Conservation (phyloP, 2,797 vertebrate species). For the Fratercula arctica region DNA sequence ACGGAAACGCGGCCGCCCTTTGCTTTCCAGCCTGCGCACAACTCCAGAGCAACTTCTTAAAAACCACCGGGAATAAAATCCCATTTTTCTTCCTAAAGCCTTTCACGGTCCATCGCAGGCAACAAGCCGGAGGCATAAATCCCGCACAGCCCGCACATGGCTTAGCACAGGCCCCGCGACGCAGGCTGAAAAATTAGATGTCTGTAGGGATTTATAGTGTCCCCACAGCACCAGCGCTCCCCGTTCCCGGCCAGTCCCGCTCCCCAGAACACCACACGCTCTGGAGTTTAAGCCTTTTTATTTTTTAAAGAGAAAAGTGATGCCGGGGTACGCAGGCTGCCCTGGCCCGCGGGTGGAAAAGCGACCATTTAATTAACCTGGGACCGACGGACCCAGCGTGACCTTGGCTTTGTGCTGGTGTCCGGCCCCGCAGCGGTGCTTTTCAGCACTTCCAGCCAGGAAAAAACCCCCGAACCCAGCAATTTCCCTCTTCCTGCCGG, state of each 20-base stretch:
- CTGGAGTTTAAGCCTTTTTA: background rate
- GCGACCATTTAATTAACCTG: background rate
- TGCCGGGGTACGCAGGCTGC: rapidly evolving
- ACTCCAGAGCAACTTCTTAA: background rate
- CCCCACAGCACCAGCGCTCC: background rate
- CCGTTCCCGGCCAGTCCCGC: background rate
- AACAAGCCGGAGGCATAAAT: background rate
- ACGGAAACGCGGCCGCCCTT: background rate
- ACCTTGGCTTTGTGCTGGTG: background rate
- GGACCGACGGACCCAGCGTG: rapidly evolving
- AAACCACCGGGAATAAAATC: background rate
- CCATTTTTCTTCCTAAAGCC: background rate
- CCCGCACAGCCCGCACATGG: background rate
- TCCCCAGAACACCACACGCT: rapidly evolving
- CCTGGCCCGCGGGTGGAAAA: background rate
- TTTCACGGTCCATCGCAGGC: rapidly evolving
- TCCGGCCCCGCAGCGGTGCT: background rate
- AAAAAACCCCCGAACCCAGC: too few species aligned
- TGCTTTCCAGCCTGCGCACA: background rate
- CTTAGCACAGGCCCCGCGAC: background rate
- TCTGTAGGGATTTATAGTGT: background rate
- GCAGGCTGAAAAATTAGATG: rapidly evolving
- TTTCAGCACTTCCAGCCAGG: background rate
- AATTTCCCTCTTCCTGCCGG: background rate
- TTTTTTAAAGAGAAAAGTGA: background rate